phyloP scores from a whole-genome alignment of 2,797 vertebrate genomes.

The Typhlichthys eigenmanni region DNA sequence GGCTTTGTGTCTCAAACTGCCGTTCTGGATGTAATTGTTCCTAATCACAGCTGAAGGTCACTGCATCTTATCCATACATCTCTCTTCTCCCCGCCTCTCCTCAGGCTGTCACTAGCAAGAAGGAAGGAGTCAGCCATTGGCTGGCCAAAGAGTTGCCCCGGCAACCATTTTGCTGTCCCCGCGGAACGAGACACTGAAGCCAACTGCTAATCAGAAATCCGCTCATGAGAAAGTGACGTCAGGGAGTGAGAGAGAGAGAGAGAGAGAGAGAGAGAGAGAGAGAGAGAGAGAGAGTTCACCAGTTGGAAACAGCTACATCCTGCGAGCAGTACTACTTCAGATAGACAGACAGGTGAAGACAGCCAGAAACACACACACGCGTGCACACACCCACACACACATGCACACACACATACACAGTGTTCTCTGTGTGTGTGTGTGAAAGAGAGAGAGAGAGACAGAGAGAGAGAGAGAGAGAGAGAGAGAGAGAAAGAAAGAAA shows the following conservation, averaged over 20 bases:
- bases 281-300: conserved; percentile 3
- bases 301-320: conserved; percentile 14
- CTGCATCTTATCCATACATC: conserved; percentile 53
- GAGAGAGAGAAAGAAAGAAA: conserved; percentile 41
- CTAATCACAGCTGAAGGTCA: conserved; percentile 73
- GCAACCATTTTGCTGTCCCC: conserved; percentile 7
- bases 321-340: not conserved
- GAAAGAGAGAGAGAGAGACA: not conserved
- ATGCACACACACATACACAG: no score
- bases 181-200: conserved; percentile 6
- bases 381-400: no score
- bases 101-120: not conserved
- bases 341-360: not conserved
- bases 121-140: conserved; percentile 7
- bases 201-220: conserved; percentile 21
- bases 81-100: conserved; percentile 42
- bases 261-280: conserved; percentile 3
- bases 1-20: conserved; percentile 56
- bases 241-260: not conserved
- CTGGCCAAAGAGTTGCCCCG: conserved; percentile 5
- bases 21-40: conserved; percentile 66
- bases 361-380: not conserved
- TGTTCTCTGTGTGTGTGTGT: not conserved
- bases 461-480: not conserved
- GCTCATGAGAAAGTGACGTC: no score